Evolutionary conservation across 2,797 vertebrate genomes (phyloP), one percentile per base, ranked within the genome.

Genomic region (Phalanger gymnotis): DNA sequence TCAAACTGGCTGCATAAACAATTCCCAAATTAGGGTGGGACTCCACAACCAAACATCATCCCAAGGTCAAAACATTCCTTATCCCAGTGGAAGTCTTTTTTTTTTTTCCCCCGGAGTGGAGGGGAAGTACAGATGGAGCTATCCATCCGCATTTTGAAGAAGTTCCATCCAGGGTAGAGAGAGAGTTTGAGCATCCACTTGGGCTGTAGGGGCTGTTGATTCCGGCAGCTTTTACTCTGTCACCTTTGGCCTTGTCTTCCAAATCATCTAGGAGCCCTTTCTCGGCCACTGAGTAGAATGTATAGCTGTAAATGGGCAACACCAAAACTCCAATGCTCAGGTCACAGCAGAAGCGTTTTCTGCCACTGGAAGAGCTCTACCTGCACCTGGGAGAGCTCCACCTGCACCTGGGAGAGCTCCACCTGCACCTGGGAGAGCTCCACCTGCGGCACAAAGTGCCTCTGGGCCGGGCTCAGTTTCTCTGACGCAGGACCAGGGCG

Each of bases 221-320:
- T 97, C 96, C 87, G 30, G 96, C 34, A 91, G 34, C 98, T 93
- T 96, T 98, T 93, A 97, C 97, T 95, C 98, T 98, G 0, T 98
- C 98, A 3, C 98, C 98, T 97, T 98, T 99, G 31, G 99, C 99
- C 97, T 99, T 99, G 66, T 99, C 98, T 53, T 99, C 99, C 4
- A 99, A 97, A 47, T 99, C 99, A 58, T 99, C 99, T 98, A 99
- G 98, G 97, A 99, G 99, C 95, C 97, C 98, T 95, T 99, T 99
- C 98, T 99, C 99, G 53, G 99, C 99, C 87, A 99, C 99, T 0
- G 99, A 99, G 96, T 99, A 99, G 97, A 99, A 99, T 0, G 99
- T 99, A 98, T 99, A 99, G 73, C 99, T 99, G 89, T 99, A 99
- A 47, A 99, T 99, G 1, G 99, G 99, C 31, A 99, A 0, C 0